Base-by-base conservation (phyloP, 1,140 invertebrate species). In the Drosophila ananassae region DNA sequence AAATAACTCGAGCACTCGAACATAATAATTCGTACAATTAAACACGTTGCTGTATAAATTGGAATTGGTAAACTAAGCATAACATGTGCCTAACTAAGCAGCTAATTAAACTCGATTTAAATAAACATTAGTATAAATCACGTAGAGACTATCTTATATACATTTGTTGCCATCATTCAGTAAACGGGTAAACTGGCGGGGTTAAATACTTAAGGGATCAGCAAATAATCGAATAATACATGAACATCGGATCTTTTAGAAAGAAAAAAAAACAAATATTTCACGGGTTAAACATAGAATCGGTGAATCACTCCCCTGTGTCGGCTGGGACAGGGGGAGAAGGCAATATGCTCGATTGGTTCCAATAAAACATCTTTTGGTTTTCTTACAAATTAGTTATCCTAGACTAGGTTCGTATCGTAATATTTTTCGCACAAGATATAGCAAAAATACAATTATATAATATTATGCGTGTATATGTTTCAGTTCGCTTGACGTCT, bases 401-500 rank as follows among this genome's bases (percentile, higher is more conserved):
- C 67, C 72, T 71, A 71, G 52, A 56, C 68, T 72, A 58, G 46
- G 39, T 46, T 71, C 44, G 30, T 71, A 37, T 64, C 41, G 17
- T 21, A 52, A 67, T 51, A 72, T 44, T 75, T 39, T 21, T 74
- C 61, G 50, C 37, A 67, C 28, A 67, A 61, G 41, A 75, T 75
- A 57, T 75, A 64, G 52, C 62, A 75, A 74, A 75, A 75, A 75
- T 75, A 75, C 71, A 75, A 75, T 75, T 50, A 28, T 57, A 44
- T 62, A 44, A 24, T 30, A 48, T 66, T 67, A 50, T 73, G 39
- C 52, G 52, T 84, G 32, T 72, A 79, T 74, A 81, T 81, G 73
- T 48, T 85, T 85, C 82, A 87, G 81, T 85, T 85, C 82, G 69
- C 67, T 77, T 52, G 57, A 80, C 75, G 66, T 61, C 62, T 69